These are phyloP conservation scores for Osmerus mordax DNA, from an alignment of 2,113 vertebrate species.

Conservation along the genomic window DNA sequence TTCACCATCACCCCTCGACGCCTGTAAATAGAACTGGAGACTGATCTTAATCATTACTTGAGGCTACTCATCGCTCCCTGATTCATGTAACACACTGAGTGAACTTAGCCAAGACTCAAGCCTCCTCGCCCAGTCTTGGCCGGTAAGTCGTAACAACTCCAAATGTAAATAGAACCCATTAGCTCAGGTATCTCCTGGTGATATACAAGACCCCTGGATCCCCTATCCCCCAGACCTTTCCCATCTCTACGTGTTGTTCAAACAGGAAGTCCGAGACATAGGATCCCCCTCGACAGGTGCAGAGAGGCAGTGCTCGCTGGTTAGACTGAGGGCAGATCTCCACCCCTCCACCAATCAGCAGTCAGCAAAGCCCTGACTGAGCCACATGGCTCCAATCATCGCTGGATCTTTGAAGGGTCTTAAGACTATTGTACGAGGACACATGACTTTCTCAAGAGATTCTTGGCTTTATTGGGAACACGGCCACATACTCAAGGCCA, in stretches of 20 bases:
- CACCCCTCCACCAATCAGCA: conserved; percentile 3
- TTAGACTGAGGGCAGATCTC: background rate
- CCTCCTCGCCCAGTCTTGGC: too few relatives aligned
- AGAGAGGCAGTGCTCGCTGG: conserved; percentile 35
- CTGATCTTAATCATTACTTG: too few relatives aligned
- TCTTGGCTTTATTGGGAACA: conserved; percentile 46
- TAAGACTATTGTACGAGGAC: conserved; percentile 39
- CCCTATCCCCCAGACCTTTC: background rate
- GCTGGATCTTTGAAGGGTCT: background rate
- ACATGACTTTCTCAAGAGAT: conserved; percentile 43
- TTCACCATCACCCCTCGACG: background rate
- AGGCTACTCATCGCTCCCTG: too few relatives aligned
- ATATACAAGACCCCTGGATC: too few relatives aligned
- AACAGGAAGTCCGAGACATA: conserved; percentile 39
- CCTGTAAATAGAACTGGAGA: background rate
- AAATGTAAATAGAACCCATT: too few relatives aligned
- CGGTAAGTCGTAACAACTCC: too few relatives aligned
- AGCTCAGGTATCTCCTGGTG: background rate
- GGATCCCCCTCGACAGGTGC: conserved; percentile 52
- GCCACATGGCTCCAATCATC: conserved; percentile 48
- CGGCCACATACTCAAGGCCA: conserved; percentile 22
- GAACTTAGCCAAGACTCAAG: too few relatives aligned
- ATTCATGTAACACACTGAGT: too few relatives aligned
- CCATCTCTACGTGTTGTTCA: conserved; percentile 13
- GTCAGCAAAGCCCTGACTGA: conserved; percentile 1